These are phyloP conservation scores for Chaunax sp. DNA, from an alignment of 2,797 vertebrate species.

Conservation along the genomic window DNA sequence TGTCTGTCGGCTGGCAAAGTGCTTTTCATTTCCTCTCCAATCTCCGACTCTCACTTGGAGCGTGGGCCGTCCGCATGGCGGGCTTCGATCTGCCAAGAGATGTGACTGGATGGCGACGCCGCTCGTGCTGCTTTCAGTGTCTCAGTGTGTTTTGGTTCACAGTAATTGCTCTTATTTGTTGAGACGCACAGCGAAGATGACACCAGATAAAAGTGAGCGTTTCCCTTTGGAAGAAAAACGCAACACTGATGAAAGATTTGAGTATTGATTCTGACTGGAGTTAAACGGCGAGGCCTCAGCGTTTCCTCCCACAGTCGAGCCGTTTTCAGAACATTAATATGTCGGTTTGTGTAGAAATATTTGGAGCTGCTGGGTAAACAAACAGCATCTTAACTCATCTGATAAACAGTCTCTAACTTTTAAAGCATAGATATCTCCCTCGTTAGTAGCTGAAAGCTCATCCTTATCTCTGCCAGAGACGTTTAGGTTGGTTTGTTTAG, in stretches of 20 bases:
- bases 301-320: slow-evolving; percentile 21
- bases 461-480: too few relatives aligned
- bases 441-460: too few relatives aligned
- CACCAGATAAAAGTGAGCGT: slow-evolving; percentile 27
- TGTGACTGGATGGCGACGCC: slow-evolving; percentile 35
- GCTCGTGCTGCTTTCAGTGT: slow-evolving; percentile 24
- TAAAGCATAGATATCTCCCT: too few relatives aligned
- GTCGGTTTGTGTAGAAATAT: slow-evolving; percentile 46
- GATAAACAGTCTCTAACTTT: neutral
- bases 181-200: slow-evolving; percentile 41
- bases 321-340: slow-evolving; percentile 38
- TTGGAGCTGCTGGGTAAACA: slow-evolving; percentile 36
- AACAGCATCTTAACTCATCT: slow-evolving; percentile 20
- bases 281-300: slow-evolving; percentile 29
- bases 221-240: slow-evolving; percentile 36
- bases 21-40: slow-evolving; percentile 49
- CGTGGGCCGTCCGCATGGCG: slow-evolving; percentile 35
- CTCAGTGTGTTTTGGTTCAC: slow-evolving; percentile 46
- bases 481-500: too few relatives aligned
- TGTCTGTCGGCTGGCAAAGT: slow-evolving; percentile 60
- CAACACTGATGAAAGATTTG: slow-evolving; percentile 51
- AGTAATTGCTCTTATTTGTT: slow-evolving; percentile 63
- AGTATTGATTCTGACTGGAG: slow-evolving; percentile 22
- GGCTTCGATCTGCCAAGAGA: slow-evolving; percentile 51
- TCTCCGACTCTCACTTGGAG: slow-evolving; percentile 51